phyloP scores from a whole-genome alignment of 2,888 invertebrate species.

The Steinernema carpocapsae region DNA sequence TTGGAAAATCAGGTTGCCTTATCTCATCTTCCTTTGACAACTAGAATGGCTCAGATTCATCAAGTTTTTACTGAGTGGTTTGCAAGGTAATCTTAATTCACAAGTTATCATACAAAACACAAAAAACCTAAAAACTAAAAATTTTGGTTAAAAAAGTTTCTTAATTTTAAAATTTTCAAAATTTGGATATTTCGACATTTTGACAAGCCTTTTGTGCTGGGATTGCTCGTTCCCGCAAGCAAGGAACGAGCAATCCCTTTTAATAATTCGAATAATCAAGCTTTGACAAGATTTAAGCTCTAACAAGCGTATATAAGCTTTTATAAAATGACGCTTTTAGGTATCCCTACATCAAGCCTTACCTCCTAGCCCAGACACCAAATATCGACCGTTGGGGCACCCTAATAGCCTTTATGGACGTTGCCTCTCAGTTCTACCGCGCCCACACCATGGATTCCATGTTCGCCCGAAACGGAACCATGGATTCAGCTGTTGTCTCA shows the following conservation, averaged over 20 bases:
- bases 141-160: too few species aligned
- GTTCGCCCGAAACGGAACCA: slow-evolving; percentile 22
- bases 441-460: slow-evolving; percentile 28
- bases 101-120: too few species aligned
- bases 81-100: neutral
- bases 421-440: slow-evolving; percentile 25
- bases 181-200: too few species aligned
- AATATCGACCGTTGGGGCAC: slow-evolving; percentile 19
- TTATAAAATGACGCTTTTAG: too few species aligned
- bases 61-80: slow-evolving; percentile 21
- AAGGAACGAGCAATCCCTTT: too few species aligned
- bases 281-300: too few species aligned
- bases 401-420: slow-evolving; percentile 17
- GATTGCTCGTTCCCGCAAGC: too few species aligned
- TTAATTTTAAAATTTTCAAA: too few species aligned
- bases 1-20: slow-evolving; percentile 4
- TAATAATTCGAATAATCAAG: too few species aligned
- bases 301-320: too few species aligned
- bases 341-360: slow-evolving; percentile 2
- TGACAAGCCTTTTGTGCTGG: too few species aligned
- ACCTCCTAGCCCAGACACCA: slow-evolving; percentile 12
- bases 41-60: neutral
- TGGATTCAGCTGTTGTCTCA: neutral
- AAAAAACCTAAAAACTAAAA: too few species aligned
- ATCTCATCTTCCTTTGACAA: neutral